A percentile compares a stretch with the other conserved stretches of the same genome.
These are phyloP conservation scores for Hermodice carunculata DNA, from an alignment of 2,888 invertebrate species.

Conservation along the genomic window DNA sequence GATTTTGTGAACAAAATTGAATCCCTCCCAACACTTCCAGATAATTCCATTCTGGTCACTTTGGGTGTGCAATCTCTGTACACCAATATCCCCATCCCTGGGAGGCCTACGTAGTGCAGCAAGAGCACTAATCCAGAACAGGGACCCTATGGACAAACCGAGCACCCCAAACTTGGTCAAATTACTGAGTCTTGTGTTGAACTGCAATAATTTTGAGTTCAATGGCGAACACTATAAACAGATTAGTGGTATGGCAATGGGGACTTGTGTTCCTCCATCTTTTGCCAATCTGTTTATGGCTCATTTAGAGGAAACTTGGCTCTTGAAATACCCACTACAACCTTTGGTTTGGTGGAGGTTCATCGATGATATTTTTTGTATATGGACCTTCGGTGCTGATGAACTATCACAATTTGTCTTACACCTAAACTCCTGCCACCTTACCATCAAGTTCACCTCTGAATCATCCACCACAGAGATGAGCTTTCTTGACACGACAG, in stretches of 20 bases:
- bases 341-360: not conserved
- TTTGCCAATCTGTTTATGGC: not conserved
- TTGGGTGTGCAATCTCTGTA: not conserved
- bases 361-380: conserved; percentile 2
- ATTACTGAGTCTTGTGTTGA: not conserved
- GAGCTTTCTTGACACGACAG: not conserved
- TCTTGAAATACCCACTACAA: not conserved
- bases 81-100: conserved; percentile 1
- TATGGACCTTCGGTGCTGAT: not conserved
- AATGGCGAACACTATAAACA: not conserved
- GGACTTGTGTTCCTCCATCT: not conserved
- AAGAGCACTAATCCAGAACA: not conserved
- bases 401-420: not conserved
- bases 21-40: not conserved
- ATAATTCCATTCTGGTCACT: not conserved
- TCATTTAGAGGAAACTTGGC: not conserved
- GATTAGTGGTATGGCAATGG: conserved; percentile 1
- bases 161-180: not conserved
- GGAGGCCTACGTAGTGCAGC: not conserved
- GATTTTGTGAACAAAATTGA: not conserved
- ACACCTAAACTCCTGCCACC: not conserved
- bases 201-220: not conserved
- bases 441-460: not conserved
- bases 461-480: not conserved
- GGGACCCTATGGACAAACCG: not conserved